phyloP scores from a whole-genome alignment of 2,888 invertebrate genomes.

The Imbricaverruca yamaguchii region DNA sequence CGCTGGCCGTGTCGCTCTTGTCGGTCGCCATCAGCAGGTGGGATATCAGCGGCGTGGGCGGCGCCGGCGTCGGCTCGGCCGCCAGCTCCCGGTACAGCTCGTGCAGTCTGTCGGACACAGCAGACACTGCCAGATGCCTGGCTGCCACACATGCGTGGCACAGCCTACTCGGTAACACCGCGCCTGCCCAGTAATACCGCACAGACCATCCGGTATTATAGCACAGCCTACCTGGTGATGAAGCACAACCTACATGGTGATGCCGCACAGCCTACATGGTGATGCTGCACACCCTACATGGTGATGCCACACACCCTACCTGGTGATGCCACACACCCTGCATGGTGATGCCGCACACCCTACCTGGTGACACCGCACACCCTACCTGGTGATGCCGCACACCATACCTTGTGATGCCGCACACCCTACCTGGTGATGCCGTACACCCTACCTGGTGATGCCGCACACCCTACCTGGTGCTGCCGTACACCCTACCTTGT shows the following conservation, averaged over 20 bases:
- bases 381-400: constrained; percentile 4
- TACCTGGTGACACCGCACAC: neutral
- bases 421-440: neutral
- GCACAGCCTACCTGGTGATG: too few species aligned
- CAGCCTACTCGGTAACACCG: too few species aligned
- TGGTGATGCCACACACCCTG: too few species aligned
- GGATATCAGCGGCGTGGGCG: neutral
- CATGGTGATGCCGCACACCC: neutral
- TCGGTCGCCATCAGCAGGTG: neutral
- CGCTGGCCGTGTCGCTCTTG: neutral
- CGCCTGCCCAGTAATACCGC: too few species aligned
- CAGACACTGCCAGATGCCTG: too few species aligned
- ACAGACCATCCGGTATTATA: too few species aligned
- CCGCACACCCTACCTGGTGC: neutral
- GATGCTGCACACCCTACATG: neutral
- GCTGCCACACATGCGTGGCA: too few species aligned
- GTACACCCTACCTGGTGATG: constrained; percentile 3
- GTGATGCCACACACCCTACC: neutral
- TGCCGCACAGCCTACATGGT: too few species aligned
- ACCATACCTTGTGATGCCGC: too few species aligned
- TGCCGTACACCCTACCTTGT: too few species aligned
- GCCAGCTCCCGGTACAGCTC: constrained; percentile 19
- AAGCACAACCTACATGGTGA: too few species aligned
- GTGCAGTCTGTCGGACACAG: neutral
- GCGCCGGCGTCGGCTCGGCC: neutral